A percentile compares a stretch with the other conserved stretches of the same genome.
These are phyloP conservation scores for Apogon hyalosoma DNA, from an alignment of 2,797 vertebrate species.

Conservation along the genomic window DNA sequence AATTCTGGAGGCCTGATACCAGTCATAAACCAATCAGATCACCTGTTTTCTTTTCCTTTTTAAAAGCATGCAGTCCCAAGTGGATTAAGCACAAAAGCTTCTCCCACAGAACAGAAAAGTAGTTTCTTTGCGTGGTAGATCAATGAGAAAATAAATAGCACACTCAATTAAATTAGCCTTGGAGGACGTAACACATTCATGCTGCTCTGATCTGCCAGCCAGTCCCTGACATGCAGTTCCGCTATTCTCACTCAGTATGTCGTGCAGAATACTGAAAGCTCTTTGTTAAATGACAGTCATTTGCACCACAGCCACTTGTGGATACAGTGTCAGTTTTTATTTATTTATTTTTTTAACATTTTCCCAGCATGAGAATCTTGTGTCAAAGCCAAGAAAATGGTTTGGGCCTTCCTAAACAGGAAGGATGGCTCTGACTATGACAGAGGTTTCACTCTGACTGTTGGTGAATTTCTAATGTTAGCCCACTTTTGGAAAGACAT, in stretches of 20 bases:
- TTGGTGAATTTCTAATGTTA: too few species aligned
- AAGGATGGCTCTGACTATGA: too few species aligned
- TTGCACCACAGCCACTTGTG: conserved; percentile 2
- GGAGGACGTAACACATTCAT: conserved; percentile 33
- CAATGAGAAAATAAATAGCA: conserved; percentile 36
- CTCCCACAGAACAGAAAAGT: conserved; percentile 7
- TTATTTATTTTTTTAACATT: not conserved
- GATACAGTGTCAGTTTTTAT: not conserved
- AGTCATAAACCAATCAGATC: conserved; percentile 13
- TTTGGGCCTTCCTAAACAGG: too few species aligned
- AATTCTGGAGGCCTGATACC: not conserved
- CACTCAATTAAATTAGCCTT: conserved; percentile 41
- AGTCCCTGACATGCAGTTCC: not conserved
- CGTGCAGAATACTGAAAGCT: not conserved
- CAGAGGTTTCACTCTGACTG: too few species aligned
- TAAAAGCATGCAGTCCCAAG: not conserved
- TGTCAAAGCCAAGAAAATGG: not conserved
- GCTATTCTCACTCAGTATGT: not conserved
- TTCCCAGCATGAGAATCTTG: not conserved
- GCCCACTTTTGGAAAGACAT: too few species aligned
- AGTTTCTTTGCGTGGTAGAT: conserved; percentile 24
- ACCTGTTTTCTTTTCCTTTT: conserved; percentile 7
- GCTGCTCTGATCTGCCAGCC: conserved; percentile 33
- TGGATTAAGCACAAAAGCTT: conserved; percentile 17
- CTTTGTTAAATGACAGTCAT: conserved; percentile 5